These are phyloP conservation scores for Eupithecia vulgata DNA, from an alignment of 2,888 invertebrate genomes.

Conservation along the genomic window DNA sequence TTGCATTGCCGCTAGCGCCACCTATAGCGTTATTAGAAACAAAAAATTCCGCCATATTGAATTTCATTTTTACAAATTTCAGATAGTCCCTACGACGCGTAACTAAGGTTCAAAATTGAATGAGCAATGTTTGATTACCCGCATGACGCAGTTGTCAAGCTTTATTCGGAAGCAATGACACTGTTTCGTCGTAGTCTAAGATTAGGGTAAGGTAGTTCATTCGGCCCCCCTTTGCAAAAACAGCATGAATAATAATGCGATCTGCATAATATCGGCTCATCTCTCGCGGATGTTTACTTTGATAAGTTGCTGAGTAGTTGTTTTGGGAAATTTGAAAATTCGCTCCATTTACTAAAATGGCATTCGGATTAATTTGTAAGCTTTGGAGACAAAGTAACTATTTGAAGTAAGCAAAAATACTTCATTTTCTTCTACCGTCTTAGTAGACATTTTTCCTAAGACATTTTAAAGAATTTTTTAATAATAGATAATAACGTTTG, in stretches of 20 bases:
- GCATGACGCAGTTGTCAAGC: conserved; percentile 18
- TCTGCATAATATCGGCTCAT: conserved; percentile 79
- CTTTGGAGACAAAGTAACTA: not conserved
- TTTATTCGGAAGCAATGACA: not conserved
- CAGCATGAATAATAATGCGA: conserved; percentile 82
- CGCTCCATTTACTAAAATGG: conserved; percentile 31
- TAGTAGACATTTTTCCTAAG: not conserved
- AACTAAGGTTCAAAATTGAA: conserved; percentile 50
- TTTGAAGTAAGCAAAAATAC: not conserved
- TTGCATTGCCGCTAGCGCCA: conserved; percentile 80
- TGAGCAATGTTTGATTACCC: conserved; percentile 15
- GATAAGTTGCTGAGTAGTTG: conserved; percentile 68
- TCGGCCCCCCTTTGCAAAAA: conserved; percentile 77
- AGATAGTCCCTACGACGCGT: not conserved
- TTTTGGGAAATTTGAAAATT: conserved; percentile 49
- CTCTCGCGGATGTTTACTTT: conserved; percentile 76
- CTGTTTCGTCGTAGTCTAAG: conserved; percentile 48
- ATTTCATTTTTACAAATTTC: not conserved
- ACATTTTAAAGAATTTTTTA: too few species aligned
- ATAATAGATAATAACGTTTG: too few species aligned
- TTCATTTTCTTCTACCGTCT: not conserved
- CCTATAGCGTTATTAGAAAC: conserved; percentile 64
- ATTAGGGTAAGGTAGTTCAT: conserved; percentile 69
- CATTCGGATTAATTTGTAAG: conserved; percentile 14
- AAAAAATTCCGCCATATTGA: conserved; percentile 41